A percentile compares a stretch with the other conserved stretches of the same genome.
These are phyloP conservation scores for Xanthostigma xanthostigma DNA, from an alignment of 2,888 invertebrate genomes.

Conservation along the genomic window DNA sequence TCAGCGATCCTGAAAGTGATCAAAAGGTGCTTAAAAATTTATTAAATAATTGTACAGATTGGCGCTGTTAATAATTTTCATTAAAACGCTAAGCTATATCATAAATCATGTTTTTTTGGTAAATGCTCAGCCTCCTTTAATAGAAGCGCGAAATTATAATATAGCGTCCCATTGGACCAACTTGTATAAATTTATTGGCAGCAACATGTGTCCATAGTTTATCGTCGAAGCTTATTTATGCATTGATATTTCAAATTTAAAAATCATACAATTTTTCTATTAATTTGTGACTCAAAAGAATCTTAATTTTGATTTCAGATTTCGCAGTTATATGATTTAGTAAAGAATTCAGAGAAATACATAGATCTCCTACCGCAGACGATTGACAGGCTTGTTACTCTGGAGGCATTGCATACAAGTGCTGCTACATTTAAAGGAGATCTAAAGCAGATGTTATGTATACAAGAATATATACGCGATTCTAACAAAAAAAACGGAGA, in stretches of 20 bases:
- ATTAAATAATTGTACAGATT: background rate
- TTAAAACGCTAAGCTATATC: no score
- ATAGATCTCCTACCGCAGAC: slow-evolving; percentile 64
- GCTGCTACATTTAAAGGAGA: slow-evolving; percentile 80
- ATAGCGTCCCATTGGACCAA: no score
- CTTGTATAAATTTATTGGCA: no score
- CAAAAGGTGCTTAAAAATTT: slow-evolving; percentile 26
- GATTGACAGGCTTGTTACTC: slow-evolving; percentile 70
- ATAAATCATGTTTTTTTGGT: no score
- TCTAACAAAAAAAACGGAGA: slow-evolving; percentile 66
- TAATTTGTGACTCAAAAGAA: background rate
- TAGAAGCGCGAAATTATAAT: no score
- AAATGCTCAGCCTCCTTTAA: no score
- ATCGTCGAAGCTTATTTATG: background rate
- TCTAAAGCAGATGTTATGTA: slow-evolving; percentile 61
- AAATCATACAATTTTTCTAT: slow-evolving; percentile 4
- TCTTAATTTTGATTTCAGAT: slow-evolving; percentile 36
- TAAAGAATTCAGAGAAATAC: slow-evolving; percentile 73
- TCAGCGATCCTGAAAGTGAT: slow-evolving; percentile 38
- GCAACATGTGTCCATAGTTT: no score
- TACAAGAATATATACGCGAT: slow-evolving; percentile 54
- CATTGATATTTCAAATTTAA: background rate
- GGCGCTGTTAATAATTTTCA: no score
- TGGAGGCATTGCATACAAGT: slow-evolving; percentile 59
- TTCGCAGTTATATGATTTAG: slow-evolving; percentile 69